Base-by-base conservation (phyloP, 2,113 vertebrate species). In the Hippocampus comes region DNA sequence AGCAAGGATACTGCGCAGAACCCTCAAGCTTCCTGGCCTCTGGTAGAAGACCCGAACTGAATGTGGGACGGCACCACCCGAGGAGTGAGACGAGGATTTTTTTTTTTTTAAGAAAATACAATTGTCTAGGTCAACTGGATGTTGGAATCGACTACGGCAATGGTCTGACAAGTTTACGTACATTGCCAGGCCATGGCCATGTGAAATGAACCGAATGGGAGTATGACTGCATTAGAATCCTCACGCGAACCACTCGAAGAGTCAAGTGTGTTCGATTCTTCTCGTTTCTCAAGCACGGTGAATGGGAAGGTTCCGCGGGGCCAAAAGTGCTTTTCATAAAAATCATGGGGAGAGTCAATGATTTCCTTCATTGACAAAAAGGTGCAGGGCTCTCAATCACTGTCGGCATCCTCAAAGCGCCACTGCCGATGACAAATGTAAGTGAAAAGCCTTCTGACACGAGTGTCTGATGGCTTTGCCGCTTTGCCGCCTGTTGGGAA, bases 401-500 rank as follows among this genome's bases (percentile, higher is more conserved):
- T 66, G 63, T 66, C 63, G 23, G 21, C 63, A 23, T 48, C 15
- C 41, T 46, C 64, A 27, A 48, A 18, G 42, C 63, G n/a, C n/a
- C 7, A 42, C 41, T 42, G 63, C 42, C 21, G 64, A 27, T 48
- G 64, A 66, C 64, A 49, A 49, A 66, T 48, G 64, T 25, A 66
- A 66, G 42, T 25, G 43, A 66, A 66, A 66, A 49, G 64, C 43
- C 23, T 66, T 23, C 64, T 27, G 64, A 46, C 64, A 66, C 42
- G 14, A 18, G 41, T 43, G 42, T 66, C 43, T 66, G 63, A 66
- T 48, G 64, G 64, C 64, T 46, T 23, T n/a, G 64, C 59, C 59
- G 59, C 59, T 61, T 61, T 61, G 59, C 27, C 8, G 43, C 23
- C 64, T 48, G 64, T 25, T 27, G 64, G 64, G 64, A 46, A 49